Base-by-base conservation (phyloP, 53 echinoderm and acorn worm species). In the Hippasteria phrygiana region DNA sequence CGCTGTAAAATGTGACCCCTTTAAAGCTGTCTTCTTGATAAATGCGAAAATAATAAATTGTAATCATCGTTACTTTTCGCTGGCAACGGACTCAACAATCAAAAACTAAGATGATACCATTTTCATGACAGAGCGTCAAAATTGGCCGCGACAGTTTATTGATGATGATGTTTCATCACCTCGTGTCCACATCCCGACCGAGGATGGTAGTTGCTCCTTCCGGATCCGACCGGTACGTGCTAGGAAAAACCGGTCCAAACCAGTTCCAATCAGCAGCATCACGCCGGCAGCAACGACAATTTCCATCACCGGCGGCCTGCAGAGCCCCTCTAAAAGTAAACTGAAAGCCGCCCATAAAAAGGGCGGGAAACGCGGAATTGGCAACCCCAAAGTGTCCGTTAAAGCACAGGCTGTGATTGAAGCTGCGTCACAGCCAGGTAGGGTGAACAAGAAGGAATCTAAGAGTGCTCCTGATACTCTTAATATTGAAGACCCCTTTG, bases 191-290 rank as follows among this genome's bases (percentile, higher is more conserved):
- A 78, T 78, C 38, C 78, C 78, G 13, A 38, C 35, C 16, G 56
- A 56, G 78, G 78, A 78, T 39, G 17, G n/a, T 2, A 37, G 50
- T 53, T 78, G 50, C 47, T 75, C 78, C 11, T 36, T 78, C 78
- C 55, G 78, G 38, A 78, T 78, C 59, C 78, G 78, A 14, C 59
- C 78, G 39, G 78, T 55, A 5, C 78, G 78, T 14, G 38, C 56
- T 40, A 36, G 78, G 34, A 18, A 33, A 4, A 55, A 56, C 78
- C 56, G 78, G 59, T 56, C 39, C 55, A 56, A 56, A 78, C 55
- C 55, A 17, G 78, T 56, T 31, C 55, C 38, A 38, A 78, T 37
- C 39, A 5, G 77, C n/a, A 71, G 41, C 2, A 16, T 71, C 39
- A 18, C 5, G 74, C 24, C 28, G 77, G 34, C n/a, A 47, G 46